Base-by-base conservation (phyloP, 2,797 vertebrate genomes). In the Borostomias antarcticus region DNA sequence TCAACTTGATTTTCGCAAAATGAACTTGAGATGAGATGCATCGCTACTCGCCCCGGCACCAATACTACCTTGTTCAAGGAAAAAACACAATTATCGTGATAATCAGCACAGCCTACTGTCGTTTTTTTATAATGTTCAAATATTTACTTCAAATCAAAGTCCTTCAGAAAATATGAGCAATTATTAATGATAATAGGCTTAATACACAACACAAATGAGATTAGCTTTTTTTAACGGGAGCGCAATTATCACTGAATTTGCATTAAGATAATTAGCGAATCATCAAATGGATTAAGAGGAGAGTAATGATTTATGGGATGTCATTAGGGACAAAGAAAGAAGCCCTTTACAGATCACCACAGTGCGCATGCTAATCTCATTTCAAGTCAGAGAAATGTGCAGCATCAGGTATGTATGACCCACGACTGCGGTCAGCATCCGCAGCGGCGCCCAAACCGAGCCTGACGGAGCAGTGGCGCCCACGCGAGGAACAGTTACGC, bases 221-320 rank as follows among this genome's bases (percentile, higher is more conserved):
- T 86, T 79, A 76, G 68, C n/a, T n/a, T 40, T 78, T 35, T 73
- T 23, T 23, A 58, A 58, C 13, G 21, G 76, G 78, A 70, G 74
- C 73, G 79, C 80, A 82, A 86, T 86, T 82, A 86, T 82, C 82
- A 76, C 75, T 7, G 30, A 58, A 59, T 59, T 59, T 17, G 35
- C 33, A 58, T 21, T 48, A 48, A 57, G 79, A 78, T 85, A 81
- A 86, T 86, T 84, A 86, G 80, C 83, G 80, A 82, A 83, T 87
- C 81, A 83, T 58, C 21, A 15, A 58, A 58, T 26, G 33, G 21
- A 40, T 43, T 26, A 59, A 59, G 35, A 59, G 17, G 19, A 58
- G 32, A 28, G 50, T 83, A 76, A 70, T 75, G 78, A 86, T 86
- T 84, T 71, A 69, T 76, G 64, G 76, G 77, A 75, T 81, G 80